Percentiles rank a stretch among this genome's conserved stretches.
Evolutionary conservation across 2,113 vertebrate species (phyloP).

Genomic region (Microcebus ravelobensis): DNA sequence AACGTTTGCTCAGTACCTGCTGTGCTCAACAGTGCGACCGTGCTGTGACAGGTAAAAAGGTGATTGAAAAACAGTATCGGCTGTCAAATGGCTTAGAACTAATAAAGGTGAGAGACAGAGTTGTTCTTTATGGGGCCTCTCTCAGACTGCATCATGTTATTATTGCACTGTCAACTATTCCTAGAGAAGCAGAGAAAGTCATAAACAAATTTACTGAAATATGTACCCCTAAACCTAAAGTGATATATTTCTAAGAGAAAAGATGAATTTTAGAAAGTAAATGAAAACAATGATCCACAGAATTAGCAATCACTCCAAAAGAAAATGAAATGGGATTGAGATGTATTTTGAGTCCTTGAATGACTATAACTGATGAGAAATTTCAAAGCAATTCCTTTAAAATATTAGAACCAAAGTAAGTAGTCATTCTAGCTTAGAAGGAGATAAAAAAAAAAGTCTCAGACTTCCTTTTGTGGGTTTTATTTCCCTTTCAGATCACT

Average conservation of each 20-base stretch:
- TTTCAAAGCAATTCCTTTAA: background rate
- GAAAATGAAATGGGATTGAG: constrained; percentile 27
- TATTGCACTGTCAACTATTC: background rate
- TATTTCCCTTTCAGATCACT: constrained; percentile 58
- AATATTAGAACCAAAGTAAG: background rate
- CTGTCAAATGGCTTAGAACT: background rate
- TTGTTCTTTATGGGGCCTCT: background rate
- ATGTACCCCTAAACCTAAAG: background rate
- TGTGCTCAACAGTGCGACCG: background rate
- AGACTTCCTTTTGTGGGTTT: constrained; percentile 60
- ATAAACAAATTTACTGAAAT: background rate
- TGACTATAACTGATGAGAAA: background rate
- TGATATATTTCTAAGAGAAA: background rate
- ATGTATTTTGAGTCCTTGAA: background rate
- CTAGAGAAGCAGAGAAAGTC: background rate
- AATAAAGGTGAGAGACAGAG: background rate
- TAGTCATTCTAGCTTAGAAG: background rate
- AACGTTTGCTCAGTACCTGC: background rate
- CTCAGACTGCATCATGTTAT: background rate
- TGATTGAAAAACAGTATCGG: background rate
- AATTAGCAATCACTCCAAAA: constrained; percentile 1
- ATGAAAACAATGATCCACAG: background rate
- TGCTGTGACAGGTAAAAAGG: background rate
- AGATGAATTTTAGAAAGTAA: constrained; percentile 21
- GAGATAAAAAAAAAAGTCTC: background rate